These are phyloP conservation scores for Heliconius cydno DNA, from an alignment of 2,888 invertebrate genomes.

Conservation along the genomic window DNA sequence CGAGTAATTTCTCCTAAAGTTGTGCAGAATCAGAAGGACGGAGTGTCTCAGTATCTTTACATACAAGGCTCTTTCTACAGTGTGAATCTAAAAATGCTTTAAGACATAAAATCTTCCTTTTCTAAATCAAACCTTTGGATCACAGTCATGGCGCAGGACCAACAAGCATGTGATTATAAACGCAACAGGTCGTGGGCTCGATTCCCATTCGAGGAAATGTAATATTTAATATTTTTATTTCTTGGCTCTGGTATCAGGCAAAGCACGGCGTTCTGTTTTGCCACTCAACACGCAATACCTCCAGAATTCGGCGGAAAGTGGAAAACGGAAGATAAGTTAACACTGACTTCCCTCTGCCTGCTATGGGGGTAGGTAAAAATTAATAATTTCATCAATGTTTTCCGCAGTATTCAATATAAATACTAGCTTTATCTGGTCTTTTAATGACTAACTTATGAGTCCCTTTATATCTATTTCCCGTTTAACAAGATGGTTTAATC, in stretches of 20 bases:
- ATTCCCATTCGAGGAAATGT: too few species aligned
- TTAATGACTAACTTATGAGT: background rate
- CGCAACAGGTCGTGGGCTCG: too few species aligned
- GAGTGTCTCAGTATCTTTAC: too few species aligned
- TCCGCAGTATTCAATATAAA: background rate
- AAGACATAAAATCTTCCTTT: too few species aligned
- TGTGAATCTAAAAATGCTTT: too few species aligned
- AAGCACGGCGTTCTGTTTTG: too few species aligned
- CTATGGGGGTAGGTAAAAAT: background rate
- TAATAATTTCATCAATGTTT: background rate
- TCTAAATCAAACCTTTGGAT: too few species aligned
- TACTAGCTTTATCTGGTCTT: background rate
- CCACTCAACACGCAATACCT: background rate
- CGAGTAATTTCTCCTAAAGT: too few species aligned
- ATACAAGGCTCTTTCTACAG: too few species aligned
- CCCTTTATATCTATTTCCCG: constrained; percentile 13
- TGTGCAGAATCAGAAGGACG: too few species aligned
- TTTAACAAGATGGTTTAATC: background rate
- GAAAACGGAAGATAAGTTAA: background rate
- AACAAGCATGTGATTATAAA: too few species aligned
- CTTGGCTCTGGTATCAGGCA: background rate
- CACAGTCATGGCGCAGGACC: too few species aligned
- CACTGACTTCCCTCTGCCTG: background rate
- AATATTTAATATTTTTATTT: background rate
- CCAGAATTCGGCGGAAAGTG: background rate